A percentile compares a stretch with the other conserved stretches of the same genome.
phyloP scores from a whole-genome alignment of 2,888 invertebrate genomes.

The Lydus trimaculatus region DNA sequence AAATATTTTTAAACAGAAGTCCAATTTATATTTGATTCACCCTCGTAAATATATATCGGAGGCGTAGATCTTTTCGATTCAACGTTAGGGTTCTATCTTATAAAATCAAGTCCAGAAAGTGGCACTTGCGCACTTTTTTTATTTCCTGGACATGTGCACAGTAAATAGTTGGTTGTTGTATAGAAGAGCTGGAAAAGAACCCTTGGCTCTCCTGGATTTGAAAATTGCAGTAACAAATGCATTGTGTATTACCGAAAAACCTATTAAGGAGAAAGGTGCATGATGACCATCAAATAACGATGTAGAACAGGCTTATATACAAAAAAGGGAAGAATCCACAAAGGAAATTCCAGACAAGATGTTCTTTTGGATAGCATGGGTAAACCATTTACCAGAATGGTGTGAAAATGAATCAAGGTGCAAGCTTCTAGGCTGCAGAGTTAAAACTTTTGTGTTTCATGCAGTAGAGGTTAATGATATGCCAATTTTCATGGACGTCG shows the following conservation, averaged over 20 bases:
- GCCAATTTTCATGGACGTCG: no score
- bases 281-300: constrained; percentile 14
- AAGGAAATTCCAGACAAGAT: no score
- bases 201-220: constrained; percentile 11
- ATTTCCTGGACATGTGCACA: constrained; percentile 25
- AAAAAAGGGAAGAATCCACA: background rate
- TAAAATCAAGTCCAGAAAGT: constrained; percentile 27
- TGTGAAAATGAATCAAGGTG: no score
- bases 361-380: no score
- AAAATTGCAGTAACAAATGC: constrained; percentile 10
- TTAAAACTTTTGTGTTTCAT: no score
- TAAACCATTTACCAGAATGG: no score
- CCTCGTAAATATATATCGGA: constrained; percentile 39
- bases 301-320: constrained; percentile 10
- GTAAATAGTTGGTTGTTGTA: constrained; percentile 27
- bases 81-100: constrained; percentile 29
- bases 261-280: constrained; percentile 5
- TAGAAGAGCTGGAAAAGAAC: constrained; percentile 16
- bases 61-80: constrained; percentile 33
- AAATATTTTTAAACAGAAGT: no score
- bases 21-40: no score
- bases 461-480: no score
- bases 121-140: constrained; percentile 20
- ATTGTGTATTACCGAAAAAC: constrained; percentile 14
- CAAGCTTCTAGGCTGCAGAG: no score